Evolutionary conservation across 2,113 vertebrate species (phyloP).

Genomic region (Gymnogyps californianus): DNA sequence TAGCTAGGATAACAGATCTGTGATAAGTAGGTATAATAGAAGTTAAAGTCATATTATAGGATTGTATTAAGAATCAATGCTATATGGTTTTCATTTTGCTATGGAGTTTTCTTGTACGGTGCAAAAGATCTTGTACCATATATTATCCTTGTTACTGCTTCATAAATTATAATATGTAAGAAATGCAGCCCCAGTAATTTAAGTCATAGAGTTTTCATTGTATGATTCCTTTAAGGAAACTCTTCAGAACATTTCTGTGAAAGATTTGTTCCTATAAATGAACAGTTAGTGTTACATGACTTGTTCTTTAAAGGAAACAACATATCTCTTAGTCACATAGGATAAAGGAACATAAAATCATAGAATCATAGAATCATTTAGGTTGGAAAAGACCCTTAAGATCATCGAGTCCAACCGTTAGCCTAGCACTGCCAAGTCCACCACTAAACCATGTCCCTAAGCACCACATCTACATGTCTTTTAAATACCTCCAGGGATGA

Average conservation of each 20-base stretch:
- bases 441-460: background rate
- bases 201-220: background rate
- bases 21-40: constrained; percentile 3
- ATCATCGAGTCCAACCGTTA: accelerated
- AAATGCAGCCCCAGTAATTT: background rate
- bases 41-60: background rate
- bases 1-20: background rate
- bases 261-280: background rate
- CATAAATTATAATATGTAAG: background rate
- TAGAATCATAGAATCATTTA: accelerated
- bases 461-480: accelerated
- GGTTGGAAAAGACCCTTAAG: background rate
- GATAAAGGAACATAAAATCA: background rate
- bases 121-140: background rate
- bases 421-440: background rate
- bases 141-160: background rate
- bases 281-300: accelerated
- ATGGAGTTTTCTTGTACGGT: background rate
- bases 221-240: background rate
- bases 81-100: background rate
- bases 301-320: background rate
- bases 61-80: background rate
- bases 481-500: background rate
- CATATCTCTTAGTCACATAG: accelerated
- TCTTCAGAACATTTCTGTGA: background rate